A percentile compares a stretch with the other conserved stretches of the same genome.
These are phyloP conservation scores for Miichthys miiuy DNA, from an alignment of 2,797 vertebrate genomes.

Conservation along the genomic window DNA sequence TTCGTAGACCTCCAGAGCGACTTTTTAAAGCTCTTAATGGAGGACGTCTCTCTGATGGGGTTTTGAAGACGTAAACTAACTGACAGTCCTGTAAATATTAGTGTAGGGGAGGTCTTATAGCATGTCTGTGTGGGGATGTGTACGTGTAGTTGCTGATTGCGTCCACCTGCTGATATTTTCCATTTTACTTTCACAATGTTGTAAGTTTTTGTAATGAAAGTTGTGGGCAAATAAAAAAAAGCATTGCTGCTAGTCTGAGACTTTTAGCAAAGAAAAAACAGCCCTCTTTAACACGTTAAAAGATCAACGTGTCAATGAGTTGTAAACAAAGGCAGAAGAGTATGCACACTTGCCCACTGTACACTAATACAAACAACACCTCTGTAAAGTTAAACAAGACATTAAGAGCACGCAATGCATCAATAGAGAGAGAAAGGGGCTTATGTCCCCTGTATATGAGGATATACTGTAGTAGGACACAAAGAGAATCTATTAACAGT, in stretches of 20 bases:
- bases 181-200: slow-evolving; percentile 37
- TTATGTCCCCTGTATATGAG: slow-evolving; percentile 60
- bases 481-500: slow-evolving; percentile 80
- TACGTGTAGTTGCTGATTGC: slow-evolving; percentile 43
- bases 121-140: slow-evolving; percentile 39
- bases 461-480: slow-evolving; percentile 74
- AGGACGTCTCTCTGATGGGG: slow-evolving; percentile 54
- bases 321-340: slow-evolving; percentile 73
- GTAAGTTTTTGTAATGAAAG: slow-evolving; percentile 21
- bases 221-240: slow-evolving; percentile 31
- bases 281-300: slow-evolving; percentile 45
- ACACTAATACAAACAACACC: slow-evolving; percentile 77
- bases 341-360: slow-evolving; percentile 73
- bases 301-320: slow-evolving; percentile 51
- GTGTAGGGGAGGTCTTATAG: slow-evolving; percentile 37
- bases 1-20: slow-evolving; percentile 41
- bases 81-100: slow-evolving; percentile 77
- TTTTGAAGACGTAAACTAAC: slow-evolving; percentile 65
- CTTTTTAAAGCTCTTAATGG: slow-evolving; percentile 71
- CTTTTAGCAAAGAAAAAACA: slow-evolving; percentile 39
- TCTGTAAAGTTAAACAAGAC: slow-evolving; percentile 75
- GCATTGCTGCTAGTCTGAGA: slow-evolving; percentile 21
- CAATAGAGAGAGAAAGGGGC: slow-evolving; percentile 60
- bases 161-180: slow-evolving; percentile 60
- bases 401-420: slow-evolving; percentile 68